Evolutionary conservation across 2,888 invertebrate genomes (phyloP).

Genomic region (Petrolisthes manimaculis): DNA sequence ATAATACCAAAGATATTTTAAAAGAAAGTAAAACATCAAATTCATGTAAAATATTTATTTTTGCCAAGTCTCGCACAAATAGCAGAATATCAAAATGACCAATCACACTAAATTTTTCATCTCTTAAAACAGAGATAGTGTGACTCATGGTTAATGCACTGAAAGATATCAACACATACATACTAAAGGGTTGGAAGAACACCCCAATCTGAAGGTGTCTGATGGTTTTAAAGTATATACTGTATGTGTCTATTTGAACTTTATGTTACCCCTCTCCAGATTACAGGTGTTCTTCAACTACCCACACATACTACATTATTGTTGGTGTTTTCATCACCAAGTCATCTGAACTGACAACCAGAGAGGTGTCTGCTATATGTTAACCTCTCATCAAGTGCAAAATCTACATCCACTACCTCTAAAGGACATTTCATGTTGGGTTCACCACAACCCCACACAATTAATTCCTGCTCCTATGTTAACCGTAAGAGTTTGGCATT

Average conservation of each 20-base stretch:
- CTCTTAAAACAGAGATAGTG: constrained; percentile 59
- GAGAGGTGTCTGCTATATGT: constrained; percentile 5
- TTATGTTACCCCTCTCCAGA: constrained; percentile 13
- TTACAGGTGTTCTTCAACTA: constrained; percentile 33
- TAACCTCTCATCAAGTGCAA: constrained; percentile 32
- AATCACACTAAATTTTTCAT: constrained; percentile 42
- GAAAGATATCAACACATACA: constrained; percentile 52
- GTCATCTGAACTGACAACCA: constrained; percentile 33
- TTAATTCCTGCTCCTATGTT: constrained; percentile 5
- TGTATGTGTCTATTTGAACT: constrained; percentile 3
- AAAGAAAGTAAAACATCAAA: neutral
- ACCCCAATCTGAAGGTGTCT: constrained; percentile 27
- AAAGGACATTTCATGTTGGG: constrained; percentile 36
- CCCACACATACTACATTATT: constrained; percentile 49
- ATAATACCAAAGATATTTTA: too few relatives aligned
- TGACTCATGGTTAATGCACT: constrained; percentile 44
- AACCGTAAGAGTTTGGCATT: constrained; percentile 4
- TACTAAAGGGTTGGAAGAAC: constrained; percentile 53
- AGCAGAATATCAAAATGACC: constrained; percentile 58
- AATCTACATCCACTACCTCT: constrained; percentile 44
- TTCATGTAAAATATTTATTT: constrained; percentile 59
- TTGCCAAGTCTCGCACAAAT: constrained; percentile 56
- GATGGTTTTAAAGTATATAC: neutral
- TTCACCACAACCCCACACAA: constrained; percentile 13
- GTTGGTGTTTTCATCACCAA: constrained; percentile 35